Base-by-base conservation (phyloP, 2,888 invertebrate genomes). In the Acrobeloides nanus region DNA sequence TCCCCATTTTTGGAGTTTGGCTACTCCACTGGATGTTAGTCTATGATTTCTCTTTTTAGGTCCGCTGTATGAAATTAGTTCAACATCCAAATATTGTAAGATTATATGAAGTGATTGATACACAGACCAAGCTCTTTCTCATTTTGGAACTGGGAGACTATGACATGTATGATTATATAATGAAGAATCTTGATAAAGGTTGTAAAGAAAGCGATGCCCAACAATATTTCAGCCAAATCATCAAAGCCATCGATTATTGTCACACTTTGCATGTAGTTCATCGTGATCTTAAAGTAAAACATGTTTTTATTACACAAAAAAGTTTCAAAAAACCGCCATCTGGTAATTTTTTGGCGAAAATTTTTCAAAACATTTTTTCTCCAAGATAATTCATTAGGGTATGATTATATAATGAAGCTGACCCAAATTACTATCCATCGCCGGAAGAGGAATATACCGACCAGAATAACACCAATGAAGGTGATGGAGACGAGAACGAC, bases 1-100 rank as follows among this genome's bases (percentile, higher is more conserved):
- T n/a, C n/a, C n/a, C n/a, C n/a, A n/a, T n/a, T n/a, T n/a, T n/a
- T n/a, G n/a, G n/a, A n/a, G n/a, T n/a, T n/a, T n/a, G n/a, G n/a
- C 21, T 3, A n/a, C 2, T 2, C 38, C 15, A n/a, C n/a, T n/a
- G n/a, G n/a, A 34, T 29, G 32, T 6, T 27, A 18, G n/a, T 39
- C 25, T 17, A 39, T 15, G n/a, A n/a, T 39, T 39, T 39, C 38
- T 17, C 5, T 23, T 38, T 38, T 7, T 8, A 53, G 55, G 54
- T 54, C 0, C 29, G 58, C n/a, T 56, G 57, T 35, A 56, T 57
- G 59, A 59, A 51, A 21, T 79, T 97, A 67, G 95, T 99, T 38
- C 95, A 97, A 76, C 97, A 97, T 79, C 93, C 95, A 26, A 90
- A 97, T 79, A 93, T 97, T 32, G 95, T 97, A 38, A 81, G 93